These are phyloP conservation scores for Nymphalis io DNA, from an alignment of 1,140 invertebrate species.

Conservation along the genomic window DNA sequence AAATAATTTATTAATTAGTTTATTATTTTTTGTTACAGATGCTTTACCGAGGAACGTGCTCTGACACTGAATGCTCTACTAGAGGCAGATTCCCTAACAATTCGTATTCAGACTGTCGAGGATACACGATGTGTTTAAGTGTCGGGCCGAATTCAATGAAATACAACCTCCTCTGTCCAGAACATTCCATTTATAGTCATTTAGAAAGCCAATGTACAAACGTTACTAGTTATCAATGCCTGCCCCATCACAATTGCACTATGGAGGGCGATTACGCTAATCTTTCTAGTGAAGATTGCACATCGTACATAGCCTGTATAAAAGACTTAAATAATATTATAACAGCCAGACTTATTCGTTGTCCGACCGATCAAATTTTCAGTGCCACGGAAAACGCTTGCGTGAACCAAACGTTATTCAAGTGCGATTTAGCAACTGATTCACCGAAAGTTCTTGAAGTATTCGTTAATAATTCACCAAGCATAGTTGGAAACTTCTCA, in stretches of 20 bases:
- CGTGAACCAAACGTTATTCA: conserved; percentile 47
- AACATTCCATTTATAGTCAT: conserved; percentile 59
- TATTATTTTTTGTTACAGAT: conserved; percentile 47
- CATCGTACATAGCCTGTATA: conserved; percentile 56
- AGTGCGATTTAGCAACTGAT: conserved; percentile 35
- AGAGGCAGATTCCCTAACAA: conserved; percentile 63
- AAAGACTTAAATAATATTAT: conserved; percentile 48
- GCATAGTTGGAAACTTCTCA: conserved; percentile 34
- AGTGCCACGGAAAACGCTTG: conserved; percentile 43
- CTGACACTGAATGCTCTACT: conserved; percentile 46
- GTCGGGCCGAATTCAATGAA: conserved; percentile 47
- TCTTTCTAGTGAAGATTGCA: conserved; percentile 40
- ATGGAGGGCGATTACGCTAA: conserved; percentile 48
- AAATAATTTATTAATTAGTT: background rate
- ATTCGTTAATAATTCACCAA: conserved; percentile 26
- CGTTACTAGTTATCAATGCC: conserved; percentile 57
- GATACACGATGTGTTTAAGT: conserved; percentile 61
- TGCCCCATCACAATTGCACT: conserved; percentile 52
- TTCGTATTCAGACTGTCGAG: conserved; percentile 50
- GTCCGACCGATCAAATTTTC: conserved; percentile 49
- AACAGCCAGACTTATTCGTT: conserved; percentile 53
- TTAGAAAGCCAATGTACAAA: conserved; percentile 63
- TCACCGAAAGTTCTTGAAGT: conserved; percentile 35
- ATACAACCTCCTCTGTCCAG: conserved; percentile 60
- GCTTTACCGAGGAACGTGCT: conserved; percentile 38